These are phyloP conservation scores for Leucania comma DNA, from an alignment of 2,888 invertebrate genomes.

Conservation along the genomic window DNA sequence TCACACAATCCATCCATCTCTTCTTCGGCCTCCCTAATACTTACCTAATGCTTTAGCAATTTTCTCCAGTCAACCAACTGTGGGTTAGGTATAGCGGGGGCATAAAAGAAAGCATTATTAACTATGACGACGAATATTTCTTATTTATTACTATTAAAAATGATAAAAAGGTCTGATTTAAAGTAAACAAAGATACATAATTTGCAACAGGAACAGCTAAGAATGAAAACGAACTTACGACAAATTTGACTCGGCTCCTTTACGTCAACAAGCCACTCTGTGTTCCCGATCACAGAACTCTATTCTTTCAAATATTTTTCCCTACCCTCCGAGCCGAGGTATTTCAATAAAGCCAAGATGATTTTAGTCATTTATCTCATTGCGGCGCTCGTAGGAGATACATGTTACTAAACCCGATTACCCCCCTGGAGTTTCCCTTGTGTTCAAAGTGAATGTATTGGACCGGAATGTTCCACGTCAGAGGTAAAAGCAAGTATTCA, in stretches of 20 bases:
- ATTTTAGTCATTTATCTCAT: constrained; percentile 78
- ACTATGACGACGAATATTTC: not conserved
- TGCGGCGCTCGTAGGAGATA: constrained; percentile 75
- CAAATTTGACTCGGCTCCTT: not conserved
- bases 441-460: constrained; percentile 88
- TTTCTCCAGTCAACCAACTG: too few species aligned
- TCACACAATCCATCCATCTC: too few species aligned
- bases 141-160: too few species aligned
- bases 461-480: constrained; percentile 88
- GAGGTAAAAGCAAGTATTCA: constrained; percentile 89
- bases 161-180: too few species aligned
- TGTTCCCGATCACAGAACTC: constrained; percentile 39
- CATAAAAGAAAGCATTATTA: not conserved
- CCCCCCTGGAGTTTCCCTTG: constrained; percentile 82
- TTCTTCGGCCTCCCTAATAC: too few species aligned
- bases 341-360: constrained; percentile 74
- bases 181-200: not conserved
- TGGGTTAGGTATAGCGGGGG: too few species aligned
- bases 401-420: constrained; percentile 83
- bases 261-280: constrained; percentile 10
- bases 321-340: constrained; percentile 55
- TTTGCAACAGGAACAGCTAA: not conserved
- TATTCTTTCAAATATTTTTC: constrained; percentile 48
- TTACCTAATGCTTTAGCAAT: too few species aligned
- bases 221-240: not conserved